These are phyloP conservation scores for Microtus ochrogaster DNA, from an alignment of 2,113 vertebrate genomes.

Conservation along the genomic window DNA sequence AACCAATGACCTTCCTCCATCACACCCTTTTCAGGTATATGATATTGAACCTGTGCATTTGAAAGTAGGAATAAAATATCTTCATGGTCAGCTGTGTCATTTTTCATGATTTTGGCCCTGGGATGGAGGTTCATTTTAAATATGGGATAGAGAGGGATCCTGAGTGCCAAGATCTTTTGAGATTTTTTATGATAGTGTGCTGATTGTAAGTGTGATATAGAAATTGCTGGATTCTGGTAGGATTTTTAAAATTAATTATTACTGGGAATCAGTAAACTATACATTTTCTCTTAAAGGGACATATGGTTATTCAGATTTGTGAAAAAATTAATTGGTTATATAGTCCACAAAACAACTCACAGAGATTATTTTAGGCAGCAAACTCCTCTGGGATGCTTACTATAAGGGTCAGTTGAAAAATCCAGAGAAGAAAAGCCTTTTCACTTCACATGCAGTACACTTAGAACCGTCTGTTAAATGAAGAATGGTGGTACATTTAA, in stretches of 20 bases:
- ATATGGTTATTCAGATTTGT: slow-evolving; percentile 51
- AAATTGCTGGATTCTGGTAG: slow-evolving; percentile 24
- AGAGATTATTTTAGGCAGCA: slow-evolving; percentile 71
- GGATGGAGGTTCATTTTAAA: slow-evolving; percentile 39
- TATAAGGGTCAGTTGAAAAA: slow-evolving; percentile 65
- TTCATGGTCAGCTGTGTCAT: background rate
- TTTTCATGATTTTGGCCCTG: slow-evolving; percentile 4
- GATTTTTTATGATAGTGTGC: background rate
- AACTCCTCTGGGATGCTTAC: slow-evolving; percentile 59
- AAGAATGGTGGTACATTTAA: slow-evolving; percentile 69
- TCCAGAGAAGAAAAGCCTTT: slow-evolving; percentile 61
- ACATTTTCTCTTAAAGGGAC: slow-evolving; percentile 57
- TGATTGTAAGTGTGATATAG: slow-evolving; percentile 9
- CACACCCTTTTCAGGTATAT: background rate
- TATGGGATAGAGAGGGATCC: background rate
- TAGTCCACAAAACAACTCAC: slow-evolving; percentile 58
- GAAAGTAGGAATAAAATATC: slow-evolving; percentile 35
- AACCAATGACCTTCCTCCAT: too few relatives aligned
- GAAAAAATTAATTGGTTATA: slow-evolving; percentile 67
- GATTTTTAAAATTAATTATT: background rate
- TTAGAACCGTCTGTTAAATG: slow-evolving; percentile 72
- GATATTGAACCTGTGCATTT: slow-evolving; percentile 29
- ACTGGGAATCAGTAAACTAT: slow-evolving; percentile 48
- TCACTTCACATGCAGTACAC: slow-evolving; percentile 59
- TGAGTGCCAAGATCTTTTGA: slow-evolving; percentile 3